Evolutionary conservation across 2,113 vertebrate genomes (phyloP), one percentile per base, ranked within the genome.

Genomic region (Meleagris gallopavo): DNA sequence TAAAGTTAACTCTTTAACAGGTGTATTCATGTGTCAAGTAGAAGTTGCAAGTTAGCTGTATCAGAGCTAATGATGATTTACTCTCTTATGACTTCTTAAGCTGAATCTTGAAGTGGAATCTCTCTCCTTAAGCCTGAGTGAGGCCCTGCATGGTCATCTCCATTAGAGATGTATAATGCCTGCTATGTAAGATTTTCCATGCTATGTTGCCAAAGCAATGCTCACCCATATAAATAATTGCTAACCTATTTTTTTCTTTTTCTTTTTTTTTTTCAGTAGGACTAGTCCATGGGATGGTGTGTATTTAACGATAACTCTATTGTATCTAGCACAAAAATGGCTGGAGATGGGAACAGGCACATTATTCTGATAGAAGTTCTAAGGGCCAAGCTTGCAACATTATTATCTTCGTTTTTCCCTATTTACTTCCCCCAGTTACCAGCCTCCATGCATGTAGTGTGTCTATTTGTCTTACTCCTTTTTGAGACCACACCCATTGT

Each of bases 181-280:
- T 60, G 4, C 32, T 78, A 8, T 29, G 3, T 5, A 10, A 58
- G 19, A 3, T 80, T 69, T 73, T 32, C 30, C 2, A 19, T 14
- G n/a, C 17, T 7, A 14, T 34, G 5, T 16, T 86, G 40, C 16
- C 43, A 57, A 79, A 69, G 16, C 10, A 75, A 87, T 72, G 12
- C 22, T 58, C 36, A 45, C 4, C 9, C 9, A 65, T 5, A 24
- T 14, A n/a, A 67, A 13, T 0, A 0, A 32, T 3, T 38, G 6
- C 4, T 70, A 55, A 62, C 7, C 12, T 40, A 9, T 38, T 38
- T 38, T 9, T 38, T 74, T 80, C 12, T 52, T 52, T 45, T 15
- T 50, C 16, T 54, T 29, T 1, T 4, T 43, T 52, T 75, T 58
- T 75, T 81, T 22, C 22, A 81, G 11, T 84, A 74, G 40, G 81